A percentile compares a stretch with the other conserved stretches of the same genome.
These are phyloP conservation scores for Poeciliopsis retropinna DNA, from an alignment of 2,113 vertebrate genomes.

Conservation along the genomic window DNA sequence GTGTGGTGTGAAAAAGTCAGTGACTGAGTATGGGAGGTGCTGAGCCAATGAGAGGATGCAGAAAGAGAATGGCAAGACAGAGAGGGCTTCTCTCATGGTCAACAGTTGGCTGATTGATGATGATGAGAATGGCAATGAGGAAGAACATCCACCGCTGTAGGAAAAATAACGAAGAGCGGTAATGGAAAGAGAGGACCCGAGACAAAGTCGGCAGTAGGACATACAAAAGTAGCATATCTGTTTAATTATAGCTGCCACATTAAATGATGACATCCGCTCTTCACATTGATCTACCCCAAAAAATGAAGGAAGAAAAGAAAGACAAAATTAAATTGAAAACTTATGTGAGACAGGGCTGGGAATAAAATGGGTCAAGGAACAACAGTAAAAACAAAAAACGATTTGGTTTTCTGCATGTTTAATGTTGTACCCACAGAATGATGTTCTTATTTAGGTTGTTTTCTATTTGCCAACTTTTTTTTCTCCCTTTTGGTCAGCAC, in stretches of 20 bases:
- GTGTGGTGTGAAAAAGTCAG: conserved; percentile 56
- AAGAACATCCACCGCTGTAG: conserved; percentile 61
- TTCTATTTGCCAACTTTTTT: not conserved
- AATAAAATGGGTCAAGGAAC: not conserved
- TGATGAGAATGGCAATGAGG: conserved; percentile 74
- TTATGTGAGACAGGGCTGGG: not conserved
- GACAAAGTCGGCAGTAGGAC: conserved; percentile 10
- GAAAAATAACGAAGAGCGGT: conserved; percentile 25
- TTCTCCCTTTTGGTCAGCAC: not conserved
- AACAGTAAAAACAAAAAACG: not conserved
- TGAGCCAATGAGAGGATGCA: conserved; percentile 50
- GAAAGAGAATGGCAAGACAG: conserved; percentile 63
- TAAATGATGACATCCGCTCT: conserved; percentile 55
- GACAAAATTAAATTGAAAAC: conserved; percentile 35
- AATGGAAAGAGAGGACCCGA: conserved; percentile 25
- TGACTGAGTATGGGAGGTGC: conserved; percentile 59
- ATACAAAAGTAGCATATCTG: conserved; percentile 28
- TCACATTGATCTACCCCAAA: conserved; percentile 49
- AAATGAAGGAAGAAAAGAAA: conserved; percentile 40
- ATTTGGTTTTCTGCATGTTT: conserved; percentile 21
- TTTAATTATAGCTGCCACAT: conserved; percentile 56
- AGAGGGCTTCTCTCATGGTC: conserved; percentile 65
- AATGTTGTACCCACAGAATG: not conserved
- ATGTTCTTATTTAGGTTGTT: conserved; percentile 1
- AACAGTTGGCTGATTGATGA: conserved; percentile 73